phyloP scores from a whole-genome alignment of 2,888 invertebrate species.

The Sarcophaga rosellei region DNA sequence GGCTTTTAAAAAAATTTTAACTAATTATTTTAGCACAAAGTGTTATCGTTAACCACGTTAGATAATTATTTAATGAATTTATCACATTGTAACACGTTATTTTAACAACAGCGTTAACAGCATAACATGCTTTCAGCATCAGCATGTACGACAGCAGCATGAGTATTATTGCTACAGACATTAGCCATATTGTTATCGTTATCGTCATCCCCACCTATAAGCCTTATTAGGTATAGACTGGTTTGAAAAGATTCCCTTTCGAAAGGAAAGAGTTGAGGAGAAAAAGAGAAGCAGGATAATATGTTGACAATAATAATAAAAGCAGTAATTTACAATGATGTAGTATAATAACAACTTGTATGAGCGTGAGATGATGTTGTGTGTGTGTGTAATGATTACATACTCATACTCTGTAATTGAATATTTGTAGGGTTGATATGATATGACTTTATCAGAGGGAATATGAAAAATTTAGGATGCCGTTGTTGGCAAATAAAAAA shows the following conservation, averaged over 20 bases:
- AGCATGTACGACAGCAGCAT: neutral
- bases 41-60: slow-evolving; percentile 49
- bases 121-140: neutral
- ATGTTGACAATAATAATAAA: slow-evolving; percentile 46
- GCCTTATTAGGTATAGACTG: neutral
- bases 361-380: slow-evolving; percentile 15
- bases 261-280: neutral
- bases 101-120: slow-evolving; percentile 24
- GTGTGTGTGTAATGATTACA: slow-evolving; percentile 36
- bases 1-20: slow-evolving; percentile 17
- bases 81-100: slow-evolving; percentile 50
- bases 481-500: neutral
- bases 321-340: neutral
- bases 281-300: slow-evolving; percentile 47
- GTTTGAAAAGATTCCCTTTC: neutral
- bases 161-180: slow-evolving; percentile 15
- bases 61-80: slow-evolving; percentile 65
- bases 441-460: slow-evolving; percentile 26
- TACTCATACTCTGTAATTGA: neutral
- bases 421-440: slow-evolving; percentile 15
- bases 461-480: neutral
- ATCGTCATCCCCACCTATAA: neutral
- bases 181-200: neutral
- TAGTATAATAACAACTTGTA: slow-evolving; percentile 2
- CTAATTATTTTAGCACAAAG: slow-evolving; percentile 56